phyloP scores from a whole-genome alignment of 2,888 invertebrate genomes.

The Hoplodrina ambigua region DNA sequence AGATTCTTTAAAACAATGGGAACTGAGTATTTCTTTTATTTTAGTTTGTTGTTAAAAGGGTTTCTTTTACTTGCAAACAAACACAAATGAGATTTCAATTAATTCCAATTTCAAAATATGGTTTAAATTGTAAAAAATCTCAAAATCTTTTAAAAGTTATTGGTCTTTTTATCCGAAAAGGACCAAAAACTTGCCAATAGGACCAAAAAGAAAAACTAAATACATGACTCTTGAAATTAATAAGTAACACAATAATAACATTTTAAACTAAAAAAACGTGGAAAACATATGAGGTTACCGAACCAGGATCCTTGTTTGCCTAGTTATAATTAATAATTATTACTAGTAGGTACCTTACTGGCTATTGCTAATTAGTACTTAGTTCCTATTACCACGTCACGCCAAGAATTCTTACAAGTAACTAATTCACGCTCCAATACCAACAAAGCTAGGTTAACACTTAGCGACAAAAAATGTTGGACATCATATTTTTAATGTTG shows the following conservation, averaged over 20 bases:
- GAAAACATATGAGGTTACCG: slow-evolving; percentile 4
- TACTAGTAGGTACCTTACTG: neutral
- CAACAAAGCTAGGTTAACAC: slow-evolving; percentile 7
- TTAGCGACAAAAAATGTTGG: slow-evolving; percentile 24
- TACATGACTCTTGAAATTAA: no score
- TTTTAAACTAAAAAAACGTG: neutral
- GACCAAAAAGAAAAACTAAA: neutral
- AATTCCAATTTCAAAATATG: neutral
- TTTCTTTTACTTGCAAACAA: no score
- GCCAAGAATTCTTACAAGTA: slow-evolving; percentile 46
- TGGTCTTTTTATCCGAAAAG: no score
- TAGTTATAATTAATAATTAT: slow-evolving; percentile 12
- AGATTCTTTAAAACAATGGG: neutral
- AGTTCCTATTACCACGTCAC: slow-evolving; percentile 15
- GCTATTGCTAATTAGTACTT: slow-evolving; percentile 31
- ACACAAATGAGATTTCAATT: neutral
- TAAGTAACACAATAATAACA: neutral
- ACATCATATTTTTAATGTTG: slow-evolving; percentile 10
- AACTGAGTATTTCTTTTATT: neutral
- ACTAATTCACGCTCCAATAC: slow-evolving; percentile 37
- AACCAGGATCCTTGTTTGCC: neutral
- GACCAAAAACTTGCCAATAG: neutral
- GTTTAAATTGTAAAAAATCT: no score
- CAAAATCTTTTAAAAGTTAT: no score
- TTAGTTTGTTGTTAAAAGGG: no score